phyloP scores from a whole-genome alignment of 2,797 vertebrate species.

The Amniataba percoides region DNA sequence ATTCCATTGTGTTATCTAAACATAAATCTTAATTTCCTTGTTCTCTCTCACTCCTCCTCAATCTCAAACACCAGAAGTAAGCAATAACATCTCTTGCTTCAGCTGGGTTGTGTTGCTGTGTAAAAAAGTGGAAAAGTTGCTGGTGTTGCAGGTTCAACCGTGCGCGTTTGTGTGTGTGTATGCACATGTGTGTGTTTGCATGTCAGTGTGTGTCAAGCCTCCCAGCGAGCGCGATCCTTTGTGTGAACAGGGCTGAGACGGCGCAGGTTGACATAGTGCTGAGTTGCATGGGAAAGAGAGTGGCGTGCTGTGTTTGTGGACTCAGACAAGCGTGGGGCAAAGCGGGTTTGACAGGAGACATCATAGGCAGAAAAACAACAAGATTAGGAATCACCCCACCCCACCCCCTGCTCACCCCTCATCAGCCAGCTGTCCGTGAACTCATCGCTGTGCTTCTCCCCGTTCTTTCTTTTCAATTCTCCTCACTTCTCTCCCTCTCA shows the following conservation, averaged over 20 bases:
- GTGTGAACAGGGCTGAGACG: constrained; percentile 43
- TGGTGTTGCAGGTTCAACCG: constrained; percentile 41
- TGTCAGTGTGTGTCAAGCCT: constrained; percentile 26
- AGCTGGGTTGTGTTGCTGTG: constrained; percentile 24
- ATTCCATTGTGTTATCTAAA: constrained; percentile 32
- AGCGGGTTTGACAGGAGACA: constrained; percentile 63
- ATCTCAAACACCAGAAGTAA: constrained; percentile 48
- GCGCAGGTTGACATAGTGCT: constrained; percentile 70
- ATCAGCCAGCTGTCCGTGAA: constrained; percentile 40
- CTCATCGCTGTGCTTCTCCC: constrained; percentile 16
- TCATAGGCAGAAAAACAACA: constrained; percentile 70
- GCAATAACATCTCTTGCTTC: constrained; percentile 43
- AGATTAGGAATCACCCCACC: constrained; percentile 59
- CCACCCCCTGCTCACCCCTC: constrained; percentile 19
- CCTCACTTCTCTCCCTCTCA: background rate
- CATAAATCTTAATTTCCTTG: constrained; percentile 37
- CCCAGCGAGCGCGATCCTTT: constrained; percentile 53
- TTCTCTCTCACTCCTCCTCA: constrained; percentile 21
- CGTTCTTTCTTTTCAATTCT: constrained; percentile 12
- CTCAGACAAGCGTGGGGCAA: constrained; percentile 65
- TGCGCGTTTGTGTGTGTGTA: background rate
- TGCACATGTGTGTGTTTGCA: background rate
- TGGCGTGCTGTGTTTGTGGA: constrained; percentile 69
- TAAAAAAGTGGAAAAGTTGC: constrained; percentile 64
- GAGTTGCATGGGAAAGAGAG: constrained; percentile 75